Percentiles rank a stretch among this genome's conserved stretches.
Conservation (phyloP, 2,797 vertebrate species). For the Sebastolobus altivelis region DNA sequence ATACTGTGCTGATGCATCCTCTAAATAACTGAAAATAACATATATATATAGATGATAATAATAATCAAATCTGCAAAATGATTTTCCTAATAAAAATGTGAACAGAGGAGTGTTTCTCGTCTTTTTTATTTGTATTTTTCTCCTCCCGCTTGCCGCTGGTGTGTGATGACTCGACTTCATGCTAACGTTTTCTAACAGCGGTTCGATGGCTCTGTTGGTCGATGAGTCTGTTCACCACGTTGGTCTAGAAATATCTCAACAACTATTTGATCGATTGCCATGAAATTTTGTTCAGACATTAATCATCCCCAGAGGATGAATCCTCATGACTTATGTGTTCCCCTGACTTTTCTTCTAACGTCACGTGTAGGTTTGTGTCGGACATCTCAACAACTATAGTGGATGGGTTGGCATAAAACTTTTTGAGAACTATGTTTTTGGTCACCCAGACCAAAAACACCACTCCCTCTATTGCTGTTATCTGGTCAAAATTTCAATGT, state of each 20-base stretch:
- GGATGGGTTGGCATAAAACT: not conserved
- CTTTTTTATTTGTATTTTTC: not conserved
- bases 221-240: not conserved
- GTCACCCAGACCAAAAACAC: not conserved
- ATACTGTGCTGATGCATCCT: slow-evolving; percentile 87
- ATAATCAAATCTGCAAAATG: slow-evolving; percentile 85
- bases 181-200: not conserved
- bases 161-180: not conserved
- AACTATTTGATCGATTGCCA: not conserved
- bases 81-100: slow-evolving; percentile 87
- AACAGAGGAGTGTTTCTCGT: slow-evolving; percentile 59
- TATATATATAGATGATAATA: slow-evolving; percentile 68
- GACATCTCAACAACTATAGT: not conserved
- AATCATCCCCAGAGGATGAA: slow-evolving; percentile 1
- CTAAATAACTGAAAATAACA: slow-evolving; percentile 82
- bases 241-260: not conserved
- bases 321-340: not conserved
- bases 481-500: not conserved
- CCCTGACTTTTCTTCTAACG: not conserved
- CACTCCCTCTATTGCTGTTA: not conserved
- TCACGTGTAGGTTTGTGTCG: not conserved
- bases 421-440: not conserved
- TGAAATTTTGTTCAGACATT: not conserved
- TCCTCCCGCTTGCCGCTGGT: not conserved
- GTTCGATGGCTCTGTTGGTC: not conserved